Evolutionary conservation across 2,888 invertebrate species (phyloP), one percentile per base, ranked within the genome.

Genomic region (Rotaria macrura): DNA sequence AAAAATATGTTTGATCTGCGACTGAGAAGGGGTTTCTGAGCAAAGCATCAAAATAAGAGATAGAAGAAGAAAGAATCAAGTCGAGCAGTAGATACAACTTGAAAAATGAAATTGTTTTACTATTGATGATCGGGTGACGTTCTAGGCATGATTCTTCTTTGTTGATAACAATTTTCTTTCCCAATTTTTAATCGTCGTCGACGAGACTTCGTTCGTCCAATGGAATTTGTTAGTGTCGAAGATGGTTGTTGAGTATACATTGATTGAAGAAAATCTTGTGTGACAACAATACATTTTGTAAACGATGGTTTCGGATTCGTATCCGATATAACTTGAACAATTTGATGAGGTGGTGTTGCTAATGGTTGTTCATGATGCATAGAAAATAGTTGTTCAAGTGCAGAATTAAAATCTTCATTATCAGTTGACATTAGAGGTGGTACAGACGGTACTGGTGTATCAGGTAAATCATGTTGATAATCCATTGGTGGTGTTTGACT

Each of bases 401-500:
- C 34, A 14, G 65, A 34, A 65, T 65, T 65, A 20, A 65, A 65
- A 65, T 65, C 65, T 29, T 65, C 65, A 65, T 65, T 65, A 29
- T 65, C 65, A 65, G 34, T 34, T 0, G 29, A 4, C 6, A 14
- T 29, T 14, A 65, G 4, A 10, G 65, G 65, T 65, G 65, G 65
- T 34, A 65, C 65, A 34, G 65, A 65, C 34, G 65, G 65, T 65
- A 34, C 34, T 6, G 65, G 65, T 17, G 65, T 65, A 65, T 65
- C 34, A 6, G 65, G 65, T 65, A 65, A 65, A 65, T 65, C 65
- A 65, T 65, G 65, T 65, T 29, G 65, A 34, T 65, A 65, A 65
- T 65, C 65, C 65, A 65, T 65, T 14, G 65, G 65, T 65, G 65
- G 65, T 34, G 65, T 65, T 65, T 65, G 65, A 65, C 65, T 65